Percentiles rank a stretch among this genome's conserved stretches.
phyloP scores from a whole-genome alignment of 2,113 vertebrate species.

The Triplophysa tibetana region DNA sequence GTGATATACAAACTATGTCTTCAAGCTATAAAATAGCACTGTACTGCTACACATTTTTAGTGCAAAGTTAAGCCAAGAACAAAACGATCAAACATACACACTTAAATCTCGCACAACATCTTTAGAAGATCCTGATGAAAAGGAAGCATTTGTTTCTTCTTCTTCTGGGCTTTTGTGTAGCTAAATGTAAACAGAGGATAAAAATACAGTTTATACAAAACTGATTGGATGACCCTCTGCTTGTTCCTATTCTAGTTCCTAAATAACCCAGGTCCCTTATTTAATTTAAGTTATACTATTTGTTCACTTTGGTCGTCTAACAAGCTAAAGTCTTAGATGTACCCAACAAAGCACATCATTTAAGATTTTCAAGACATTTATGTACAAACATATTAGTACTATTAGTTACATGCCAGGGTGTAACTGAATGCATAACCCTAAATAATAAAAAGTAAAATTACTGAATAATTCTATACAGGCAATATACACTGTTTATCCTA shows the following conservation, averaged over 20 bases:
- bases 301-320: too few species aligned
- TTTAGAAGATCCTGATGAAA: not conserved
- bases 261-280: too few species aligned
- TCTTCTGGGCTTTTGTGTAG: constrained; percentile 1
- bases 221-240: not conserved
- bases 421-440: too few species aligned
- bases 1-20: not conserved
- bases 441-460: too few species aligned
- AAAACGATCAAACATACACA: not conserved
- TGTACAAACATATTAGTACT: too few species aligned
- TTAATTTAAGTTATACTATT: too few species aligned
- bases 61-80: not conserved
- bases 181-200: not conserved
- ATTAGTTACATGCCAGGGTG: too few species aligned
- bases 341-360: too few species aligned
- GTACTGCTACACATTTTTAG: not conserved
- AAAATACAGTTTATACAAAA: not conserved
- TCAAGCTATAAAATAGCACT: not conserved
- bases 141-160: not conserved
- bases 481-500: not conserved
- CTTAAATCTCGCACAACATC: not conserved
- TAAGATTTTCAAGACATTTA: too few species aligned
- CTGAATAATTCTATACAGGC: not conserved
- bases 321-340: too few species aligned
- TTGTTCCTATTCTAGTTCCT: not conserved